Conservation (phyloP, 1,140 invertebrate genomes). For the Rhynchophorus ferrugineus region DNA sequence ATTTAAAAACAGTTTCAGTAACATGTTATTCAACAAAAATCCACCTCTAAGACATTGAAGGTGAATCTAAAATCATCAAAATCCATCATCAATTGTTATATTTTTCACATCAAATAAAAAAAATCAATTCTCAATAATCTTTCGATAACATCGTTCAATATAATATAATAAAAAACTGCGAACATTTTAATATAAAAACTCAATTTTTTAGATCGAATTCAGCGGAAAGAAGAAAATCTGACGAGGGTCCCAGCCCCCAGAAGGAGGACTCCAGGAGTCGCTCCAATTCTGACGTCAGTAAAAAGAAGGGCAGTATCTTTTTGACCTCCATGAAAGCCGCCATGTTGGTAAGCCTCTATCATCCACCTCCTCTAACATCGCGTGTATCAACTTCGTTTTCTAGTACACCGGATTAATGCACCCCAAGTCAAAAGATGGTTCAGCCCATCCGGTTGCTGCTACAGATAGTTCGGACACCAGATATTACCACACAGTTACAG, state of each 20-base stretch:
- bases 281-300: slow-evolving; percentile 69
- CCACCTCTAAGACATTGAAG: no score
- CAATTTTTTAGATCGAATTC: slow-evolving; percentile 47
- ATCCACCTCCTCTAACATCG: neutral
- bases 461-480: slow-evolving; percentile 53
- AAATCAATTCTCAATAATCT: no score
- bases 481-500: slow-evolving; percentile 60
- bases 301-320: slow-evolving; percentile 57
- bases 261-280: slow-evolving; percentile 75
- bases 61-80: no score
- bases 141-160: no score
- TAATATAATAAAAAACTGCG: no score
- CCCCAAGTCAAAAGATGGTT: slow-evolving; percentile 48
- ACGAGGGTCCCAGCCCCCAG: slow-evolving; percentile 48
- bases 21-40: no score
- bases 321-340: slow-evolving; percentile 74
- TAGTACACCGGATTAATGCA: slow-evolving; percentile 45
- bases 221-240: slow-evolving; percentile 51
- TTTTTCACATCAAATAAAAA: no score
- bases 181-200: neutral
- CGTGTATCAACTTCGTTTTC: neutral
- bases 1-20: no score
- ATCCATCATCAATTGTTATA: no score
- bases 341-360: slow-evolving; percentile 54
- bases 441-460: slow-evolving; percentile 52